Percentiles rank a stretch among this genome's conserved stretches.
Conservation (phyloP, 2,888 invertebrate genomes). For the Tortrix viridana region DNA sequence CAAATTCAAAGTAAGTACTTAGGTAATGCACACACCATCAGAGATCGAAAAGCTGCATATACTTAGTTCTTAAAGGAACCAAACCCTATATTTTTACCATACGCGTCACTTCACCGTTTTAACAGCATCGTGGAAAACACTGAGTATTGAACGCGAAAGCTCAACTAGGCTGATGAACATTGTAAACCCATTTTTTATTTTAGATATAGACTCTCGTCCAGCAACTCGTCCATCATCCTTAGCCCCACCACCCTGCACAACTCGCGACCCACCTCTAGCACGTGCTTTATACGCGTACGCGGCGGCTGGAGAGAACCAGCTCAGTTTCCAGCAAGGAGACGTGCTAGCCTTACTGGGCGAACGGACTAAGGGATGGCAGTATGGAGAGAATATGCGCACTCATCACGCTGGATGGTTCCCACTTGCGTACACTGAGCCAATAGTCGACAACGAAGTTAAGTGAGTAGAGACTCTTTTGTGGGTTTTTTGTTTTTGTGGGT, state of each 20-base stretch:
- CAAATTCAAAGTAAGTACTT: too few relatives aligned
- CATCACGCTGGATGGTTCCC: constrained; percentile 98
- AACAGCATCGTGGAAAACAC: neutral
- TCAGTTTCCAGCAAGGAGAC: constrained; percentile 96
- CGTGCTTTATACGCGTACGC: constrained; percentile 95
- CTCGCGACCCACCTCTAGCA: constrained; percentile 90
- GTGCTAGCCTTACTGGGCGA: constrained; percentile 94
- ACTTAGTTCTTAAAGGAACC: too few relatives aligned
- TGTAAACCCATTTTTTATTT: constrained; percentile 19
- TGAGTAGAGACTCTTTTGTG: constrained; percentile 54
- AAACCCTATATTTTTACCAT: too few relatives aligned
- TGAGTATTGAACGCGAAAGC: neutral
- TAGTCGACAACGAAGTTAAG: constrained; percentile 87
- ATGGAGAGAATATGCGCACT: constrained; percentile 96
- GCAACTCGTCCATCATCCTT: constrained; percentile 86
- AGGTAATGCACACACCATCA: too few relatives aligned
- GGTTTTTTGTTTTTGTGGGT: too few relatives aligned
- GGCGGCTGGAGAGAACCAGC: constrained; percentile 94
- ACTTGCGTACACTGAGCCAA: constrained; percentile 95
- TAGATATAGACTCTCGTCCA: constrained; percentile 67
- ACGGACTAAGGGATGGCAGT: constrained; percentile 97
- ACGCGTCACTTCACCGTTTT: too few relatives aligned
- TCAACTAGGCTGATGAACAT: too few relatives aligned
- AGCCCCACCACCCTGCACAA: constrained; percentile 82
- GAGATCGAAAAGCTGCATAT: too few relatives aligned